Base-by-base conservation (phyloP, 2,888 invertebrate species). In the Dasypogon diadema region DNA sequence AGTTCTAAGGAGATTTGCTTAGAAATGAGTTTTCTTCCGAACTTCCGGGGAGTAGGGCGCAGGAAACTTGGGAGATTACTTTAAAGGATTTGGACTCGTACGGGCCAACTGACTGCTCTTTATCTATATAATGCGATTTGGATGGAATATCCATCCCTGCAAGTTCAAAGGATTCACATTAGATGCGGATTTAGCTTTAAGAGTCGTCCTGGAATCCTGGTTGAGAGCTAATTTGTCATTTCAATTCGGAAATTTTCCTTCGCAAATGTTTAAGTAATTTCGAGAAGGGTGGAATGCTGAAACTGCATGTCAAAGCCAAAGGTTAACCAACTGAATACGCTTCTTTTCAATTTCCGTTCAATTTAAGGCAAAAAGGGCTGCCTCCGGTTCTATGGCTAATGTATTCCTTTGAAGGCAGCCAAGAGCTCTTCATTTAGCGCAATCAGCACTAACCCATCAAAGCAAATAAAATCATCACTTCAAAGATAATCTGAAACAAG, bases 1-100 rank as follows among this genome's bases (percentile, higher is more conserved):
- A 65, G 48, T 65, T 46, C 24, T 10, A 14, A 65, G 48, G 46
- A 46, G 24, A 48, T 65, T 65, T 65, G 46, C 48, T 46, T 24
- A 48, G 14, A 24, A 65, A 65, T 65, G 42, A 37, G 18, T 22
- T 63, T 37, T 42, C 30, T 10, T 14, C 8, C 3, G 14, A 10
- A 14, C 14, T n/a, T 18, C 8, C 16, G 2, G 24, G 26, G 14
- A n/a, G 14, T 22, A 56, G 24, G 26, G 56, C n/a, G 24, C 21
- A 55, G 1, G 22, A 1, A 18, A 54, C 22, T 55, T 55, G 3
- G 30, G 8, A 8, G 30, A 30, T 30, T 5, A 30, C 30, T 30
- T 30, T 30, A 5, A 30, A 30, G 30, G 30, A 30, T 30, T 30
- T 30, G 8, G 30, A n/a, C n/a, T n/a, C n/a, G n/a, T n/a, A n/a